Conservation (phyloP, 2,888 invertebrate species). For the Aphelenchoides bicaudatus region DNA sequence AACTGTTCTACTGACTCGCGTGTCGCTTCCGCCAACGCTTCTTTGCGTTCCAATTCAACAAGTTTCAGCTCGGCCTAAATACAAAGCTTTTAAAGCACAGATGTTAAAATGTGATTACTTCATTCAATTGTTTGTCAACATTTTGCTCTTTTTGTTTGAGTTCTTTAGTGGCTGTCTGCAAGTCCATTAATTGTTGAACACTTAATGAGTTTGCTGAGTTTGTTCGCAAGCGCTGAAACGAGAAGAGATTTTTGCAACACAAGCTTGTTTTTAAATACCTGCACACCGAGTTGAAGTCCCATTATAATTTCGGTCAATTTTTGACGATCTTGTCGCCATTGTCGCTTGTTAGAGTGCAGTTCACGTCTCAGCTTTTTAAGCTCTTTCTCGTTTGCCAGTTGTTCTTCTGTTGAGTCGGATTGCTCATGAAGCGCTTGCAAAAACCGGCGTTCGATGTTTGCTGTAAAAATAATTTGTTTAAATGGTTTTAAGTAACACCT, state of each 20-base stretch:
- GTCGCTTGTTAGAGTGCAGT: constrained; percentile 7
- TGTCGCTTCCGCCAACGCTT: constrained; percentile 26
- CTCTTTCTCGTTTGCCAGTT: constrained; percentile 26
- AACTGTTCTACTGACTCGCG: constrained; percentile 23
- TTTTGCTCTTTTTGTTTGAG: constrained; percentile 12
- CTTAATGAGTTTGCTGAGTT: constrained; percentile 15
- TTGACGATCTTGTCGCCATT: constrained; percentile 25
- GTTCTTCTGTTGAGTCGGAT: constrained; percentile 43
- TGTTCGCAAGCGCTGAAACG: constrained; percentile 14
- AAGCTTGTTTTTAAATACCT: constrained; percentile 13
- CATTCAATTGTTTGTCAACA: constrained; percentile 4
- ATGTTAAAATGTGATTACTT: background rate
- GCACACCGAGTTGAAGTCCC: constrained; percentile 23
- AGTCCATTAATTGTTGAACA: constrained; percentile 17
- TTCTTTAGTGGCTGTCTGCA: constrained; percentile 19
- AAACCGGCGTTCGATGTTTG: constrained; percentile 49
- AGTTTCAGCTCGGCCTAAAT: constrained; percentile 18
- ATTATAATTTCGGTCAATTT: constrained; percentile 26
- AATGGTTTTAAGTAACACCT: no score
- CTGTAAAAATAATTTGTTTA: constrained; percentile 31
- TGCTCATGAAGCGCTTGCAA: constrained; percentile 49
- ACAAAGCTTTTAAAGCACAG: no score
- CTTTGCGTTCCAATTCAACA: constrained; percentile 21
- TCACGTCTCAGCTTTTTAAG: constrained; percentile 21
- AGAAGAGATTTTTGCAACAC: constrained; percentile 5